Base-by-base conservation (phyloP, 2,797 vertebrate genomes). In the Bovichtus variegatus region DNA sequence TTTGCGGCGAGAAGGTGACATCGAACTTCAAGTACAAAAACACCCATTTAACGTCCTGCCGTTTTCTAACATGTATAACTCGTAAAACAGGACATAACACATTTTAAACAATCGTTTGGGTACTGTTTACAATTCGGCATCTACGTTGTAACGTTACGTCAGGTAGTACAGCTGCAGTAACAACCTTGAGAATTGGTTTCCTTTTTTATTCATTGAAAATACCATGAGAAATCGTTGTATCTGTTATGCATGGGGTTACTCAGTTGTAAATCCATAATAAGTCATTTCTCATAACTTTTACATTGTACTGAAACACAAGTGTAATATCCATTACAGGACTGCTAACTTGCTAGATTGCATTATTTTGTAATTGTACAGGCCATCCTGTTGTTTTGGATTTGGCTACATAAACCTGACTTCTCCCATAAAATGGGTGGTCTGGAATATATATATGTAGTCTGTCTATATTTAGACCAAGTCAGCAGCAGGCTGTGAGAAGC, bases 391-490 rank as follows among this genome's bases (percentile, higher is more conserved):
- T 23, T 57, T 49, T 1, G 15, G 34, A 7, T 40, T 44, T 34
- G 15, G 11, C 43, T n/a, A 49, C 40, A 60, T 69, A 57, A 55
- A 61, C 47, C 41, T 54, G 4, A 61, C 40, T 38, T 6, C 23
- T 34, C 38, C 23, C 3, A 23, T 54, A 38, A 50, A 4, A 6
- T 40, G 4, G 38, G 69, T 74, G 76, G 76, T 76, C 72, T 79
- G 72, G 25, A 5, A 34, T 81, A 66, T 53, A 76, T 18, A 40
- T 60, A 74, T 60, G 53, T 36, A 3, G 44, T 69, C 54, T 74
- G 49, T 72, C 58, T 76, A 82, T 80, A 80, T 74, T 69, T 86
- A 78, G 80, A 75, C 46, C 36, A 12, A 55, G 66, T 25, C 53
- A 66, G 51, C 59, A 23, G 54, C 49, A 69, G 66, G 54, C 25